Evolutionary conservation across 2,113 vertebrate species (phyloP).

Genomic region (Sylvietta virens): DNA sequence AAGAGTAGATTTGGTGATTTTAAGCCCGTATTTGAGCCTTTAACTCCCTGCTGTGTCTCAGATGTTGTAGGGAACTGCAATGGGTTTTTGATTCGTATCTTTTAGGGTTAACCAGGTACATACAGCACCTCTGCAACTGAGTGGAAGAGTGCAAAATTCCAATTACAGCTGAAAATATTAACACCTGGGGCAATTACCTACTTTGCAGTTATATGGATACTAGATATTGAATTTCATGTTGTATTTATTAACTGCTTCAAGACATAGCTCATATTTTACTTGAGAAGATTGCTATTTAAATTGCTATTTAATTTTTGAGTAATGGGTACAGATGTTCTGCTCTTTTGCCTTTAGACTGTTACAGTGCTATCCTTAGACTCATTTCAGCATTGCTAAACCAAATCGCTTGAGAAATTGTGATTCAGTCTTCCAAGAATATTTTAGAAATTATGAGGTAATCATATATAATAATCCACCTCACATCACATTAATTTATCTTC

Average conservation of each 20-base stretch:
- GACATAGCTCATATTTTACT: neutral
- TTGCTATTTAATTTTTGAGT: neutral
- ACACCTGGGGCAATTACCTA: neutral
- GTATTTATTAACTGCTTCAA: neutral
- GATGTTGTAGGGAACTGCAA: neutral
- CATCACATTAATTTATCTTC: neutral
- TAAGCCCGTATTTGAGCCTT: neutral
- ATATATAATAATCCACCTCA: neutral
- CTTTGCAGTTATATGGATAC: neutral
- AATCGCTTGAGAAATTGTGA: neutral
- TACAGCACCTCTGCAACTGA: neutral
- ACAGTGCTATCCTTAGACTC: neutral
- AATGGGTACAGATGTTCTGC: rapidly evolving
- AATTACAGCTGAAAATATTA: neutral
- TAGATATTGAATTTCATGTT: neutral
- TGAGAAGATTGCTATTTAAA: neutral
- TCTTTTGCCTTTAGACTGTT: neutral
- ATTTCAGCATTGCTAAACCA: neutral
- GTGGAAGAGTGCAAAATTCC: neutral
- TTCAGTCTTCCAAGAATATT: neutral
- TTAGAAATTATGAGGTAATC: neutral
- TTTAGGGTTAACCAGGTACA: neutral
- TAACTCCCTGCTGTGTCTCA: neutral
- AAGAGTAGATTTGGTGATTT: neutral
- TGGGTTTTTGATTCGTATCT: neutral